A percentile compares a stretch with the other conserved stretches of the same genome.
phyloP scores from a whole-genome alignment of 2,888 invertebrate genomes.

The Oxystoma pomonae region DNA sequence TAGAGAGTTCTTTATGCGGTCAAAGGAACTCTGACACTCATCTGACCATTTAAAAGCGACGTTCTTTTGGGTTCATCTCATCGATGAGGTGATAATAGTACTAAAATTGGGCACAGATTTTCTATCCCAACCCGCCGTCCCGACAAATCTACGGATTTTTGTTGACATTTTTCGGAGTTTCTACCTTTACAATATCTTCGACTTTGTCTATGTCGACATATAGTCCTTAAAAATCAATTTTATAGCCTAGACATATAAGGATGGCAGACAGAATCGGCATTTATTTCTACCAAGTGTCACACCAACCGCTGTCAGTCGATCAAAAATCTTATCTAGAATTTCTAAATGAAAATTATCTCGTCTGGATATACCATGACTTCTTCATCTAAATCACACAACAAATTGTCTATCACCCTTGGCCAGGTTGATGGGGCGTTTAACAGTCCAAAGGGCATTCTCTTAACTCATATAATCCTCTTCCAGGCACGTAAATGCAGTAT shows the following conservation, averaged over 20 bases:
- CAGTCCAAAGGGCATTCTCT: too few relatives aligned
- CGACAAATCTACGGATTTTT: constrained; percentile 13
- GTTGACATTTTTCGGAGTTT: constrained; percentile 10
- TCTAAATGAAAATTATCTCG: too few relatives aligned
- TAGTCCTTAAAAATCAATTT: constrained; percentile 31
- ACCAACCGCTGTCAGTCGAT: too few relatives aligned
- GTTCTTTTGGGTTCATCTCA: constrained; percentile 4
- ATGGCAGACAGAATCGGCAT: constrained; percentile 25
- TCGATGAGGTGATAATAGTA: constrained; percentile 2
- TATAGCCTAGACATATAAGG: constrained; percentile 33
- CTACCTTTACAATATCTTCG: constrained; percentile 20
- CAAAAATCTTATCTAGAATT: too few relatives aligned
- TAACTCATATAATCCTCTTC: too few relatives aligned
- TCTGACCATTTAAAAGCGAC: neutral
- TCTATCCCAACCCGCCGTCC: constrained; percentile 11
- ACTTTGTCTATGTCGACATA: constrained; percentile 28
- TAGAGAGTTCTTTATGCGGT: too few relatives aligned
- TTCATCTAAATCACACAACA: too few relatives aligned
- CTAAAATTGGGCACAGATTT: constrained; percentile 5
- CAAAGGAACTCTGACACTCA: too few relatives aligned
- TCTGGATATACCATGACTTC: too few relatives aligned
- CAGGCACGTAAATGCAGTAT: too few relatives aligned
- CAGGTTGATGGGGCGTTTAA: too few relatives aligned
- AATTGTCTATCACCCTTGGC: too few relatives aligned
- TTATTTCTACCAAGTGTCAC: constrained; percentile 32